These are phyloP conservation scores for Hartigia nigra DNA, from an alignment of 2,888 invertebrate genomes.

Conservation along the genomic window DNA sequence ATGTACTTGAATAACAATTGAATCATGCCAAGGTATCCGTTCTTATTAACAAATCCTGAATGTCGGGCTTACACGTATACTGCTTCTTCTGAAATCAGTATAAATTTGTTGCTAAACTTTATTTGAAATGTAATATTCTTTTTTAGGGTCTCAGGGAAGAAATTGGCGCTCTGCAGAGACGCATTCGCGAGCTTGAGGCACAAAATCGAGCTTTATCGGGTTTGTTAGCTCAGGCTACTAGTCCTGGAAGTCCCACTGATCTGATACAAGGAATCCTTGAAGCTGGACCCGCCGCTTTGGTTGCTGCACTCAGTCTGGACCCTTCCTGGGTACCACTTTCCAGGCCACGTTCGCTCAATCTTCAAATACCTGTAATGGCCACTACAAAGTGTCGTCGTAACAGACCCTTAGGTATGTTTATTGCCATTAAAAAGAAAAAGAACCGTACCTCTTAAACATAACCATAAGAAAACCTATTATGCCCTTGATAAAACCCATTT, in stretches of 20 bases:
- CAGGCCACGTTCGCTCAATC: constrained; percentile 77
- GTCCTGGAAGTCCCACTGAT: constrained; percentile 67
- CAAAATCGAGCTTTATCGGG: constrained; percentile 81
- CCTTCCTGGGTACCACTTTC: constrained; percentile 77
- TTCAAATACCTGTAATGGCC: constrained; percentile 73
- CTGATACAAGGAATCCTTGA: constrained; percentile 57
- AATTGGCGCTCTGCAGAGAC: constrained; percentile 77
- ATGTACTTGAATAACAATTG: no score
- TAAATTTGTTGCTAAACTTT: no score
- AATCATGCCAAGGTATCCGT: no score
- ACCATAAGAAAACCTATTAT: no score
- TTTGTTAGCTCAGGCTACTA: constrained; percentile 73
- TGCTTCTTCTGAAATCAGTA: no score
- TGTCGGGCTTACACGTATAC: no score
- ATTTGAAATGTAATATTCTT: neutral
- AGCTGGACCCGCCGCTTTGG: constrained; percentile 58
- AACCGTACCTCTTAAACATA: no score
- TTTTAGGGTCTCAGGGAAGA: constrained; percentile 81
- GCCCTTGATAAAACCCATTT: no score
- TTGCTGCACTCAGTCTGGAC: constrained; percentile 73
- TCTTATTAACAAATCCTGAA: no score
- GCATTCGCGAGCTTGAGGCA: constrained; percentile 81
- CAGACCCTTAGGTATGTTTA: constrained; percentile 64
- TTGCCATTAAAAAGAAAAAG: neutral
- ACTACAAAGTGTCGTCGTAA: constrained; percentile 65